phyloP scores from a whole-genome alignment of 2,888 invertebrate species.

The Eledona agricola region DNA sequence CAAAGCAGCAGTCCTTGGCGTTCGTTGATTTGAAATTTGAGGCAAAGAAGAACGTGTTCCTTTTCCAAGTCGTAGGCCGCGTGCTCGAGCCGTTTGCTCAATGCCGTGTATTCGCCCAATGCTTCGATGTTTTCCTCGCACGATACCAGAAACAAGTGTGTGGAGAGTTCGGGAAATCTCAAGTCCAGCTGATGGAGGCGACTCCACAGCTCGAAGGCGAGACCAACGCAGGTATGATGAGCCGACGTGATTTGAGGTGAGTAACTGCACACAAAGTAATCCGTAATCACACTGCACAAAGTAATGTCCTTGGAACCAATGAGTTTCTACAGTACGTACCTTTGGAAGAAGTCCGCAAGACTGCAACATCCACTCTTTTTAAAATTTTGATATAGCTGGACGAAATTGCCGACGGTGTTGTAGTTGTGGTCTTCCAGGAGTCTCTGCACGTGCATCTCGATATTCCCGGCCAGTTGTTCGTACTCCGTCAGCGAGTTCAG shows the following conservation, averaged over 20 bases:
- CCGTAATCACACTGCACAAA: slow-evolving; percentile 3
- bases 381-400: slow-evolving; percentile 72
- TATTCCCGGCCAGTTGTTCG: slow-evolving; percentile 80
- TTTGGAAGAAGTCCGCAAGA: slow-evolving; percentile 77
- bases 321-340: slow-evolving; percentile 55
- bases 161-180: slow-evolving; percentile 73
- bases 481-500: slow-evolving; percentile 71
- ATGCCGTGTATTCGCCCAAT: slow-evolving; percentile 69
- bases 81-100: slow-evolving; percentile 66
- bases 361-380: slow-evolving; percentile 71
- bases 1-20: slow-evolving; percentile 81
- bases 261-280: slow-evolving; percentile 64
- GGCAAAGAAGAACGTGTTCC: slow-evolving; percentile 86
- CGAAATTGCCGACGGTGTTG: slow-evolving; percentile 88
- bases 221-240: slow-evolving; percentile 89
- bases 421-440: slow-evolving; percentile 87
- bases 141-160: slow-evolving; percentile 78
- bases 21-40: slow-evolving; percentile 77
- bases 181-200: slow-evolving; percentile 70
- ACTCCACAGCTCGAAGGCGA: slow-evolving; percentile 81
- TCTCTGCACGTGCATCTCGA: slow-evolving; percentile 82
- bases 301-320: not conserved
- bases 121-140: slow-evolving; percentile 85
- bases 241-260: slow-evolving; percentile 79
- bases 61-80: slow-evolving; percentile 76